Evolutionary conservation across 2,113 vertebrate species (phyloP).

Genomic region (Cavia aperea): DNA sequence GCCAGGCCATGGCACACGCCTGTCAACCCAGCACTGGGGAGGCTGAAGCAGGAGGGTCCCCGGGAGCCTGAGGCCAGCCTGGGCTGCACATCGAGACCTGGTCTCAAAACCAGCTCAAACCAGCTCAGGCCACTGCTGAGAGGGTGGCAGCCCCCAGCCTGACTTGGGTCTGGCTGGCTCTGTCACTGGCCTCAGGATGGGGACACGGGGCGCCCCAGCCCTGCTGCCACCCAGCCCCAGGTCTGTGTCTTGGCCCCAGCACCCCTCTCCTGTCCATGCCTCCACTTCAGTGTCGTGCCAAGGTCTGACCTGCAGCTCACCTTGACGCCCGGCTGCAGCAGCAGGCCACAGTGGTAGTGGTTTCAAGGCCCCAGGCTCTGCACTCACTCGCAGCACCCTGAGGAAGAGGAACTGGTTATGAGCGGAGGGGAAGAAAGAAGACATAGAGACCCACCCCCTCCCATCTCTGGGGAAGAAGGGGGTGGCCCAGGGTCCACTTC

Average conservation of each 20-base stretch:
- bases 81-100: neutral
- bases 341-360: neutral
- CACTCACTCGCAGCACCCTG: neutral
- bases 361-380: neutral
- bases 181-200: neutral
- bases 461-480: slow-evolving; percentile 12
- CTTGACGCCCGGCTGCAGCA: rapidly evolving
- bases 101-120: neutral
- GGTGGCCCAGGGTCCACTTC: neutral
- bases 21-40: neutral
- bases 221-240: neutral
- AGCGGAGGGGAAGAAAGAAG: slow-evolving; percentile 3
- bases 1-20: neutral
- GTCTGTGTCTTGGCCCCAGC: neutral
- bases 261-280: neutral
- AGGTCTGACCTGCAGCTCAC: neutral
- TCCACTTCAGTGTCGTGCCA: rapidly evolving
- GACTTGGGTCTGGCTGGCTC: neutral
- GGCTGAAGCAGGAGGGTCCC: neutral
- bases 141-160: neutral
- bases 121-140: neutral
- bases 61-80: neutral
- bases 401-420: slow-evolving; percentile 52
- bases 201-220: neutral
- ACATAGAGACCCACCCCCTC: neutral